These are phyloP conservation scores for Chrysolina americana DNA, from an alignment of 2,888 invertebrate species.

Conservation along the genomic window DNA sequence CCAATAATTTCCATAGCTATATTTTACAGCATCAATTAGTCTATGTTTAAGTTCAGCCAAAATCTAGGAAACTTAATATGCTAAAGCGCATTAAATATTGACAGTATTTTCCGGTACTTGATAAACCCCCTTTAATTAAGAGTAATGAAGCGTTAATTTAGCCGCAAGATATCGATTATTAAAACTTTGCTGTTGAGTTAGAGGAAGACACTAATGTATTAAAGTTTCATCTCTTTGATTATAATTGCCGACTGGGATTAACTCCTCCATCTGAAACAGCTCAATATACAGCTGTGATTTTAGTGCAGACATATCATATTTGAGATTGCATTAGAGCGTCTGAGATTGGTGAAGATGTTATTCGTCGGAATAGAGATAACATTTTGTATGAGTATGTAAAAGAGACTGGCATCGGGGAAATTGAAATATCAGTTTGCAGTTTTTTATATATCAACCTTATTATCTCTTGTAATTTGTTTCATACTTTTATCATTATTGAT, in stretches of 20 bases:
- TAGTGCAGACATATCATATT: conserved; percentile 11
- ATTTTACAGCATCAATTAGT: conserved; percentile 20
- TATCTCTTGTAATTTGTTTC: too few relatives aligned
- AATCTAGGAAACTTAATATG: conserved; percentile 34
- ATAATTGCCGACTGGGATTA: conserved; percentile 57
- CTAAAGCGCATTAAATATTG: conserved; percentile 47
- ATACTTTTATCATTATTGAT: too few relatives aligned
- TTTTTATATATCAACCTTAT: too few relatives aligned
- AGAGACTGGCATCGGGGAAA: too few relatives aligned
- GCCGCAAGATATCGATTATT: conserved; percentile 54
- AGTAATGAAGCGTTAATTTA: conserved; percentile 53
- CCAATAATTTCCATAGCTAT: conserved; percentile 10
- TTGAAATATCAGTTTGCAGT: too few relatives aligned
- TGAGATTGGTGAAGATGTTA: background rate
- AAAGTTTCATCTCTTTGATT: conserved; percentile 58
- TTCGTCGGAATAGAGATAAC: background rate
- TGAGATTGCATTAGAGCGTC: background rate
- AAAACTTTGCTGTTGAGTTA: conserved; percentile 55
- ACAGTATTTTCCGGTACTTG: conserved; percentile 18
- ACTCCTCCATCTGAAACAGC: conserved; percentile 54
- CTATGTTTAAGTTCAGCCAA: conserved; percentile 14
- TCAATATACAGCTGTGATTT: conserved; percentile 34
- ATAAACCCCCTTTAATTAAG: conserved; percentile 23
- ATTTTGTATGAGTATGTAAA: background rate
- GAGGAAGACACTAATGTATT: conserved; percentile 51